Evolutionary conservation across 2,797 vertebrate genomes (phyloP).

Genomic region (Aulostomus chinensis): DNA sequence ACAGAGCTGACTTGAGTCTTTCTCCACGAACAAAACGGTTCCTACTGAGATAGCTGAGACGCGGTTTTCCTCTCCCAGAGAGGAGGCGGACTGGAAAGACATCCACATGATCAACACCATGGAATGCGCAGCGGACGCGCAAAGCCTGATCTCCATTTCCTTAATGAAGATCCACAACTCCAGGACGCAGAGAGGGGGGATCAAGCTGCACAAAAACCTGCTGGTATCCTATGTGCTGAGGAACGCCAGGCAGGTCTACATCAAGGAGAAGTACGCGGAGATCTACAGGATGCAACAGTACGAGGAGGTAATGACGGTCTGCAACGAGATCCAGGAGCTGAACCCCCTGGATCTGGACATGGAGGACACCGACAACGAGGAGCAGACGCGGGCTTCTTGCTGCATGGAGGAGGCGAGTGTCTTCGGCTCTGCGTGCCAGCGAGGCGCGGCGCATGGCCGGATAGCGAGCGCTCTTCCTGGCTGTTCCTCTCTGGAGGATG

Average conservation of each 20-base stretch:
- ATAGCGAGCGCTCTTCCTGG: conserved; percentile 51
- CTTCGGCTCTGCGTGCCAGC: conserved; percentile 73
- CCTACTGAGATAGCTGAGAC: conserved; percentile 53
- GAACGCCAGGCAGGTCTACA: conserved; percentile 96
- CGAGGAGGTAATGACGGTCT: conserved; percentile 85
- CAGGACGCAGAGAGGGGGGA: conserved; percentile 92
- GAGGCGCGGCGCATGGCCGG: conserved; percentile 50
- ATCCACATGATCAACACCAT: conserved; percentile 78
- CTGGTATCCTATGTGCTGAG: conserved; percentile 96
- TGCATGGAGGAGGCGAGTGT: conserved; percentile 72
- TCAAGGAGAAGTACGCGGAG: conserved; percentile 95
- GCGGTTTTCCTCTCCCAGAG: conserved; percentile 23
- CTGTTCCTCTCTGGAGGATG: conserved; percentile 68
- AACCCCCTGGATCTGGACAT: conserved; percentile 83
- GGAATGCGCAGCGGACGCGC: conserved; percentile 93
- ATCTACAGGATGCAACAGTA: conserved; percentile 94
- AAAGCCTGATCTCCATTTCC: conserved; percentile 94
- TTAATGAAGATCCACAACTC: conserved; percentile 97
- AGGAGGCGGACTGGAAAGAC: conserved; percentile 26
- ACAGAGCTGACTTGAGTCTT: conserved; percentile 69
- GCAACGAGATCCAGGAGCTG: conserved; percentile 88
- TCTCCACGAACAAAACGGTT: conserved; percentile 59
- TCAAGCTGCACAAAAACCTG: conserved; percentile 98
- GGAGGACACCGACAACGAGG: conserved; percentile 78
- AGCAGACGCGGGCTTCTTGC: conserved; percentile 65